Base-by-base conservation (phyloP, 2,888 invertebrate species). In the Brachylomia viminalis region DNA sequence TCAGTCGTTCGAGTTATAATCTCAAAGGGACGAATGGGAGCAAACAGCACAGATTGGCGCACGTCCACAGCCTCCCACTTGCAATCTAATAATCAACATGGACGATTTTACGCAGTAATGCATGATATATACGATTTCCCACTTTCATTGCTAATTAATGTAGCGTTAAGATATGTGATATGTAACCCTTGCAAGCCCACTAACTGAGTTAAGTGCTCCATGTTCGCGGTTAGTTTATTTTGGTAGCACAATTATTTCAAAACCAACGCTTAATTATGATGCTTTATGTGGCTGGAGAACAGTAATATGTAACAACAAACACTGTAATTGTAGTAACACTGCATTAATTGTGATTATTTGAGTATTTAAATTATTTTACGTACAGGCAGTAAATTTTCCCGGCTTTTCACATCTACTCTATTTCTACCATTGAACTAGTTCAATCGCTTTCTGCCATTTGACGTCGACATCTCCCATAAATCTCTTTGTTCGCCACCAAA, bases 161-260 rank as follows among this genome's bases (percentile, higher is more conserved):
- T 90, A 88, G 89, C 87, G 91, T 89, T 88, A 91, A 91, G 91
- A 90, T 90, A 86, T 80, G 77, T 77, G 71, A 71, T 82, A 80
- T 76, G 76, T 75, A 69, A 80, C 79, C 74, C 79, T 86, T 78
- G 75, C 62, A 76, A 59, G 75, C 66, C 68, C 69, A 77, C 73
- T 74, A 79, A 76, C 78, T 67, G 71, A 61, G 62, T 75, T 80
- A 80, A 77, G 80, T 84, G 76, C 71, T 68, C 61, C 30, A 56
- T 77, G 72, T 79, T 80, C 59, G 71, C 77, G 66, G 70, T 75
- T 73, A 82, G 66, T 81, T 81, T 72, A 77, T 79, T 72, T 72
- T 62, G 38, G 59, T 65, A 61, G 45, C 52, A 73, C 74, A 77
- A 81, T 85, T 74, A 76, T 80, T 73, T 80, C 62, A 33, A 84